Base-by-base conservation (phyloP, 2,888 invertebrate species). In the Plagiodera versicolora region DNA sequence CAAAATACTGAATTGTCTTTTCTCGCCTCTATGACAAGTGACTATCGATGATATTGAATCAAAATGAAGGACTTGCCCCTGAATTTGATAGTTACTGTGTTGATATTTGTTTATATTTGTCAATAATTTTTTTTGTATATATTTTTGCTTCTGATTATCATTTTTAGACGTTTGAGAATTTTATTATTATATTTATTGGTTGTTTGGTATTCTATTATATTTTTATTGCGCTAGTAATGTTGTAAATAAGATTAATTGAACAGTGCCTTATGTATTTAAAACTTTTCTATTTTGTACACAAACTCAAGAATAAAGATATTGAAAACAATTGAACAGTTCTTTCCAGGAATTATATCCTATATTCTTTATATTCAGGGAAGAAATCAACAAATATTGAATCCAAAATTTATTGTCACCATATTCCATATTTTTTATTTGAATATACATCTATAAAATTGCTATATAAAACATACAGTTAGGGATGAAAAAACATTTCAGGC, bases 161-260 rank as follows among this genome's bases (percentile, higher is more conserved):
- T 62, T 56, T 59, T 53, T 63, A 56, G 44, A 48, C 48, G 20
- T 47, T 47, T 63, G 52, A 56, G 30, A 59, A 54, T 57, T 61
- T 18, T 56, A 54, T 61, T 10, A 53, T n/a, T 28, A 49, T 58
- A 62, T 63, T 58, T 64, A 64, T 58, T 64, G 55, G 58, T 63
- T 63, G 52, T 57, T 60, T 46, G 57, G 45, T 56, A 53, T 63
- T 60, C 51, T 55, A 32, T 32, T 44, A 16, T n/a, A 51, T 39
- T 50, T 58, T 62, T 52, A 44, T 56, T 9, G 55, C 51, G 53
- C 44, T 46, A 54, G 44, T 16, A 56, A 51, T 58, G 47, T 57
- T 60, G 60, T 60, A 56, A 60, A 60, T 60, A 56, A 56, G 56
- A 51, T 24, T 24, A 58, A 18, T 46, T 24, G 17, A 58, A 44